Evolutionary conservation across 2,113 vertebrate genomes (phyloP).

Genomic region (Tinamus guttatus): DNA sequence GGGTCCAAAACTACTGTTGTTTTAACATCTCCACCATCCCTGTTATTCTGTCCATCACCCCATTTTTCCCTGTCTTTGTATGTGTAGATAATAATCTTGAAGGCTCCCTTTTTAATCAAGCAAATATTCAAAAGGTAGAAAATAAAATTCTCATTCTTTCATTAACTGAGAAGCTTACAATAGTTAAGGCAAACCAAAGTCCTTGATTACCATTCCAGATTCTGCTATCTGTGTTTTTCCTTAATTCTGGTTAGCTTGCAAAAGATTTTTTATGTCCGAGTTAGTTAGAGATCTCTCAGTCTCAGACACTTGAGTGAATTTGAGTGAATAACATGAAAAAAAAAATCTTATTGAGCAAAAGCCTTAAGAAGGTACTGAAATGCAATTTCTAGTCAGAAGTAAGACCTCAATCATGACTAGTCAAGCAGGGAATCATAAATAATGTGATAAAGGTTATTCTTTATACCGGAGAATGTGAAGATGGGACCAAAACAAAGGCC

Average conservation of each 20-base stretch:
- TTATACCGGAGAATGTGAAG: background rate
- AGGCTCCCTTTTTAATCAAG: conserved; percentile 1
- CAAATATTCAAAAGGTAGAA: conserved; percentile 1
- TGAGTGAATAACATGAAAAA: background rate
- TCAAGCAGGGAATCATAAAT: background rate
- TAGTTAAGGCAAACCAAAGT: background rate
- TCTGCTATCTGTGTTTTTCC: background rate
- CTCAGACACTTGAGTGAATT: background rate
- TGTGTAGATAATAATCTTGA: background rate
- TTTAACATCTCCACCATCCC: background rate
- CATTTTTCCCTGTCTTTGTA: background rate
- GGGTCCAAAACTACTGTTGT: background rate
- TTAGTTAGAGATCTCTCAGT: background rate
- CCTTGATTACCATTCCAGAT: conserved; percentile 1
- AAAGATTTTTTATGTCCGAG: background rate
- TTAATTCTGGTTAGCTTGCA: background rate
- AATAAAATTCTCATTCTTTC: background rate
- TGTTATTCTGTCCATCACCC: background rate
- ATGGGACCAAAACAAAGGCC: background rate
- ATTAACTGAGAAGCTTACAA: background rate
- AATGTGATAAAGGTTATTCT: background rate
- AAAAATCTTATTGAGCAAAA: background rate
- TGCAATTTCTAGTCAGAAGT: background rate
- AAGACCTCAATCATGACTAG: background rate
- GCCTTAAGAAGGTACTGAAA: background rate